These are phyloP conservation scores for Syritta pipiens DNA, from an alignment of 2,888 invertebrate species.

Conservation along the genomic window DNA sequence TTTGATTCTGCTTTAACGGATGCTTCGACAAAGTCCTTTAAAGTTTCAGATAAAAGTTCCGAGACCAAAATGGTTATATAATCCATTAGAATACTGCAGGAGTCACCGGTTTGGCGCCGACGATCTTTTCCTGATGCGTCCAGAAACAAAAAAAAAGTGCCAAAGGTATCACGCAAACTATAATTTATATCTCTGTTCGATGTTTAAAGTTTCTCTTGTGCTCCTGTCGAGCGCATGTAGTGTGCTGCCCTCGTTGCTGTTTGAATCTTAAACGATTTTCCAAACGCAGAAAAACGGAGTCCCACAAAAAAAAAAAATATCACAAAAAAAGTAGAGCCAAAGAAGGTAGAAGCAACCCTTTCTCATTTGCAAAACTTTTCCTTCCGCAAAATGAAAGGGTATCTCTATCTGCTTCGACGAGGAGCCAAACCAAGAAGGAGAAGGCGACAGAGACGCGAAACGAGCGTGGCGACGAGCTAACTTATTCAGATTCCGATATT, in stretches of 20 bases:
- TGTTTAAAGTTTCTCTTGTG: constrained; percentile 71
- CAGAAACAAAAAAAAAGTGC: constrained; percentile 73
- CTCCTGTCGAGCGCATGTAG: constrained; percentile 48
- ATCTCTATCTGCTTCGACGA: neutral
- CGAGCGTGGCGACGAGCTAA: constrained; percentile 54
- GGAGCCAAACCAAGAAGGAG: constrained; percentile 4
- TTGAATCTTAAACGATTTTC: constrained; percentile 71
- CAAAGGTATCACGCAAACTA: constrained; percentile 73
- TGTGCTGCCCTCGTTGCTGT: constrained; percentile 43
- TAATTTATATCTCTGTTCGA: constrained; percentile 72
- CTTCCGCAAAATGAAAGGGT: constrained; percentile 46
- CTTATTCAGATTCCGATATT: constrained; percentile 46
- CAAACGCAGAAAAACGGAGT: constrained; percentile 40
- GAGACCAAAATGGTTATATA: constrained; percentile 71
- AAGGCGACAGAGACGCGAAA: constrained; percentile 19
- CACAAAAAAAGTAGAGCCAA: constrained; percentile 21
- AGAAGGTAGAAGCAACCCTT: constrained; percentile 65
- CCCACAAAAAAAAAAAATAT: constrained; percentile 15
- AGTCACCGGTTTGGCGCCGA: constrained; percentile 71
- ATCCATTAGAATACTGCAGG: constrained; percentile 71
- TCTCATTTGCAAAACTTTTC: constrained; percentile 71
- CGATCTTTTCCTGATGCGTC: constrained; percentile 70
- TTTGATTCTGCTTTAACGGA: constrained; percentile 1
- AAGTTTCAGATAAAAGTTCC: constrained; percentile 67
- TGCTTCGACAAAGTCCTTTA: constrained; percentile 28